These are phyloP conservation scores for Caloenas nicobarica DNA, from an alignment of 2,113 vertebrate genomes.

Conservation along the genomic window DNA sequence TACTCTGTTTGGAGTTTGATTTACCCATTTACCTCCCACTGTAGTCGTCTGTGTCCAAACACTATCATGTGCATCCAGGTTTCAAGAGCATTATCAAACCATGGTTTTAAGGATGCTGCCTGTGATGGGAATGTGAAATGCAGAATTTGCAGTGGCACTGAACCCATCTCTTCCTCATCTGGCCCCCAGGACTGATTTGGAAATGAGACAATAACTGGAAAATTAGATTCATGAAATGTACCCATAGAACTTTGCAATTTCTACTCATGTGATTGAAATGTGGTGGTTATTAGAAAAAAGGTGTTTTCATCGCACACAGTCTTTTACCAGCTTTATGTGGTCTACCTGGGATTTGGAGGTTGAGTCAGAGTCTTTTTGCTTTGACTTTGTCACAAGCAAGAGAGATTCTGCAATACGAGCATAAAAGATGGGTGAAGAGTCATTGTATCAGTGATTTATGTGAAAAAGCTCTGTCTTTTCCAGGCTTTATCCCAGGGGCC, in stretches of 20 bases:
- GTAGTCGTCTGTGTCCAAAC: neutral
- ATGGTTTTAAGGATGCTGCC: neutral
- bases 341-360: neutral
- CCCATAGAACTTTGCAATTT: neutral
- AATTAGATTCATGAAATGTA: conserved; percentile 19
- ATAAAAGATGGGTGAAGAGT: neutral
- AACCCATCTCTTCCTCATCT: neutral
- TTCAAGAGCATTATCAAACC: neutral
- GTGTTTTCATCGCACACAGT: neutral
- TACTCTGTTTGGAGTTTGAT: neutral
- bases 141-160: conserved; percentile 7
- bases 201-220: conserved; percentile 39
- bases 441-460: neutral
- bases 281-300: neutral
- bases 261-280: neutral
- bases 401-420: neutral
- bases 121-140: conserved; percentile 35
- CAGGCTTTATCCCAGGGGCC: neutral
- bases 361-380: neutral
- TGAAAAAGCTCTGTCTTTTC: neutral
- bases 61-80: neutral
- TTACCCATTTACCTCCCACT: neutral
- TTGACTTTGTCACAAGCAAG: neutral
- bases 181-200: neutral
- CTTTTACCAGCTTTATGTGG: neutral